Base-by-base conservation (phyloP, 92 coral and sea anemone genomes). In the Scolanthus callimorphus region DNA sequence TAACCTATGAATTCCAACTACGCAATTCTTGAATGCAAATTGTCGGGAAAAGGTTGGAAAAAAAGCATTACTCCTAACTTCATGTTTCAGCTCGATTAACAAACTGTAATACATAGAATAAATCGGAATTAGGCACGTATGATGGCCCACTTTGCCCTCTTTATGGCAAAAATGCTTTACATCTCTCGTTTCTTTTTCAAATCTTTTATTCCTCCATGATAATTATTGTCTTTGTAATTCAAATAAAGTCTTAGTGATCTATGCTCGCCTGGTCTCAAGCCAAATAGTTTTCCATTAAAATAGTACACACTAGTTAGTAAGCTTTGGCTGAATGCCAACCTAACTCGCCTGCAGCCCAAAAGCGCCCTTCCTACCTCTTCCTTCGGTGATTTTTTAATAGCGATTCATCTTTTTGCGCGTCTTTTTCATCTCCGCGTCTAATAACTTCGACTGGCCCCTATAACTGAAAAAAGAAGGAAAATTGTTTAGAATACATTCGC, bases 161-260 rank as follows among this genome's bases (percentile, higher is more conserved):
- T 9, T 37, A 25, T 69, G 76, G 49, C 76, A 69, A 58, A 69
- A 44, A 51, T 69, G 76, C 58, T 59, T 69, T 10, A 69, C 76
- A 20, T 55, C 46, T 31, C 67, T 57, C 8, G 76, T 57, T 15
- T 23, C 21, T 51, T 59, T n/a, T n/a, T n/a, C n/a, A n/a, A n/a
- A n/a, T n/a, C n/a, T n/a, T n/a, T n/a, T n/a, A n/a, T n/a, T n/a
- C n/a, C n/a, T n/a, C 64, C 64, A 39, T 67, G 64, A 56, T 55
- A 23, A 19, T 57, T 41, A 17, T 13, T 31, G 52, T 60, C 66
- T 24, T 38, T 52, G 20, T 38, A 38, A n/a, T 60, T 60, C 41
- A 41, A 52, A 41, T 23, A 27, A 22, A 60, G 21, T 25, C 55
- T 60, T 45, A 41, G 27, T 21, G 44, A 39, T 47, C 75, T 68